Base-by-base conservation (phyloP, 2,113 vertebrate genomes). In the Ariopsis seemanni region DNA sequence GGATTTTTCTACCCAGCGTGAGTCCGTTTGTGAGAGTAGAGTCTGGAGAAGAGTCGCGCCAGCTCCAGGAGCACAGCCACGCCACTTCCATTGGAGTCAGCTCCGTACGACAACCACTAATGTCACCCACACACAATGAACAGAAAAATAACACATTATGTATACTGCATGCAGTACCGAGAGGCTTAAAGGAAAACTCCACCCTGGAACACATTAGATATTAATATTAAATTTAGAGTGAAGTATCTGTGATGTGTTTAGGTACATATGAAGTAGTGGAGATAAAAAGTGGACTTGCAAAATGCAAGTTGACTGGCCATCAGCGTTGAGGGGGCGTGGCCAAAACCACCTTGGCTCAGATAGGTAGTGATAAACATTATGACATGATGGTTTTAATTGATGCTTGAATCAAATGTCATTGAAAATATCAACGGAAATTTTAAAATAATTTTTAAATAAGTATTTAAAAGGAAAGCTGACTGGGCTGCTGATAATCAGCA, bases 11-110 rank as follows among this genome's bases (percentile, higher is more conserved):
- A 99, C 98, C 96, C 97, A 0, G 98, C 97, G 0, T 99, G 98
- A 11, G 98, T 99, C 86, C 98, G 96, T 91, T 98, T 98, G 94
- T 99, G 98, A n/a, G 97, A 99, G 92, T 99, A 99, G 67, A 99
- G 97, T 55, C 97, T 94, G 0, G 98, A 99, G 94, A 99, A 99
- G 67, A 99, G 97, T 14, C 98, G 96, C 17, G 98, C 97, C 27
- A 99, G 95, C 90, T 99, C 98, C 74, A 99, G 93, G 4, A 99
- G 93, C 92, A 98, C 95, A 0, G 98, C 96, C 72, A 99, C 94
- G 0, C 98, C 98, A 0, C 98, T 99, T 7, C 96, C 98, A 0
- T 99, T 99, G 15, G 98, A 99, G 93, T 99, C 98, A 0, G 98
- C 98, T 0, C 98, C 98, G 0, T 98, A 98, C 0, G 98, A 98